Conservation (phyloP, 2,888 invertebrate genomes). For the Trimorus sp. region DNA sequence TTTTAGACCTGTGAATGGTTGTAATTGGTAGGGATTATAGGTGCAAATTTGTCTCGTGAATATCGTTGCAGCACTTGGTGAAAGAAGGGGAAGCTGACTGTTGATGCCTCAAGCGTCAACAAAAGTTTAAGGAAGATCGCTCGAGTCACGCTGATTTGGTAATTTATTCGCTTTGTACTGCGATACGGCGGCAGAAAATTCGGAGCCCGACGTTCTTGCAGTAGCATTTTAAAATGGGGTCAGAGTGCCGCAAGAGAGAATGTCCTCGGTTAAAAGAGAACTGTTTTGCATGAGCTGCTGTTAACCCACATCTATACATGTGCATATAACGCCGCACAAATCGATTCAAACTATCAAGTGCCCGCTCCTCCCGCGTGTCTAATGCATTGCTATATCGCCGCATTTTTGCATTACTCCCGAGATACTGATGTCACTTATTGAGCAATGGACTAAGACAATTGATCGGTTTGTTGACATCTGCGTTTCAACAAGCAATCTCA, state of each 20-base stretch:
- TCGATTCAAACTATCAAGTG: conserved; percentile 62
- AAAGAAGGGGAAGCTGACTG: not conserved
- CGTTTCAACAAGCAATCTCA: too few relatives aligned
- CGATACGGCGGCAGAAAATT: conserved; percentile 43
- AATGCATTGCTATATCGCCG: conserved; percentile 37
- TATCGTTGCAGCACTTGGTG: too few relatives aligned
- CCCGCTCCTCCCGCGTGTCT: conserved; percentile 29
- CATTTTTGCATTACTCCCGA: conserved; percentile 51
- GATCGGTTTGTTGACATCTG: not conserved
- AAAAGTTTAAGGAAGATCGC: conserved; percentile 34
- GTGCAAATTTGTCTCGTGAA: too few relatives aligned
- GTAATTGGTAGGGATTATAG: too few relatives aligned
- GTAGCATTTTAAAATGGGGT: conserved; percentile 64
- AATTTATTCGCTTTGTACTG: conserved; percentile 55
- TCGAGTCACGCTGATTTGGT: conserved; percentile 34
- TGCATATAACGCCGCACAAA: conserved; percentile 60
- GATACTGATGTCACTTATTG: conserved; percentile 28
- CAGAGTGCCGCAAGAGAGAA: conserved; percentile 69
- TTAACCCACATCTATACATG: conserved; percentile 75
- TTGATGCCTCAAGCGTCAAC: not conserved
- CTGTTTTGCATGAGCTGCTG: conserved; percentile 75
- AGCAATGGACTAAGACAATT: conserved; percentile 13
- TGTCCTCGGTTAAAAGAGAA: conserved; percentile 72
- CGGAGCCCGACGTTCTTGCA: conserved; percentile 46
- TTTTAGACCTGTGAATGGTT: too few relatives aligned